A percentile compares a stretch with the other conserved stretches of the same genome.
Evolutionary conservation across 2,888 invertebrate genomes (phyloP).

Genomic region (Heliconius sara): DNA sequence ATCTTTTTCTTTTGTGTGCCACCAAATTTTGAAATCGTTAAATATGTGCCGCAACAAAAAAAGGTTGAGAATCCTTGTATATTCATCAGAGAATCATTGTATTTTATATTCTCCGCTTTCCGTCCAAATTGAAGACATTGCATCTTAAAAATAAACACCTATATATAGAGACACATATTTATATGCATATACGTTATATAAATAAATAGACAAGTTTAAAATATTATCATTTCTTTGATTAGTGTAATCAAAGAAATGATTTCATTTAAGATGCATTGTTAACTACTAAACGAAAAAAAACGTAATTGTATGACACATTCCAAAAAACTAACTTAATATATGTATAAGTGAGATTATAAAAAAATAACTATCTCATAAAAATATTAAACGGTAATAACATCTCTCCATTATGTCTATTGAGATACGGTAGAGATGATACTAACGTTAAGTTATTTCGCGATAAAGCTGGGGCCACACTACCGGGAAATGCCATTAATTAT

Average conservation of each 20-base stretch:
- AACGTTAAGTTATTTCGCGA: not conserved
- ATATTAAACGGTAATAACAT: constrained; percentile 32
- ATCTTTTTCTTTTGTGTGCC: too few relatives aligned
- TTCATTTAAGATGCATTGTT: not conserved
- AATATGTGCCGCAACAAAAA: too few relatives aligned
- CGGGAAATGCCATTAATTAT: too few relatives aligned
- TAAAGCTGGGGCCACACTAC: not conserved
- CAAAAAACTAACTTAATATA: not conserved
- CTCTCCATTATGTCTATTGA: constrained; percentile 22
- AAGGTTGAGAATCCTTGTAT: too few relatives aligned
- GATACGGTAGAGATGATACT: constrained; percentile 19
- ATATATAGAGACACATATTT: not conserved
- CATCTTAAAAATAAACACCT: not conserved
- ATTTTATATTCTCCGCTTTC: not conserved
- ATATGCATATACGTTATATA: not conserved
- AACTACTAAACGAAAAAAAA: not conserved
- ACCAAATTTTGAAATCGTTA: too few relatives aligned
- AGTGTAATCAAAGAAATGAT: not conserved
- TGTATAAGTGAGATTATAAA: not conserved
- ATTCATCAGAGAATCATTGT: too few relatives aligned
- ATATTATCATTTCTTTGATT: too few relatives aligned
- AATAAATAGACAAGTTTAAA: not conserved
- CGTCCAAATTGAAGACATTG: not conserved
- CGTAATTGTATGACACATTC: not conserved
- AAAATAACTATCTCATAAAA: not conserved